These are phyloP conservation scores for Eristalis tenax DNA, from an alignment of 2,888 invertebrate genomes.

Conservation along the genomic window DNA sequence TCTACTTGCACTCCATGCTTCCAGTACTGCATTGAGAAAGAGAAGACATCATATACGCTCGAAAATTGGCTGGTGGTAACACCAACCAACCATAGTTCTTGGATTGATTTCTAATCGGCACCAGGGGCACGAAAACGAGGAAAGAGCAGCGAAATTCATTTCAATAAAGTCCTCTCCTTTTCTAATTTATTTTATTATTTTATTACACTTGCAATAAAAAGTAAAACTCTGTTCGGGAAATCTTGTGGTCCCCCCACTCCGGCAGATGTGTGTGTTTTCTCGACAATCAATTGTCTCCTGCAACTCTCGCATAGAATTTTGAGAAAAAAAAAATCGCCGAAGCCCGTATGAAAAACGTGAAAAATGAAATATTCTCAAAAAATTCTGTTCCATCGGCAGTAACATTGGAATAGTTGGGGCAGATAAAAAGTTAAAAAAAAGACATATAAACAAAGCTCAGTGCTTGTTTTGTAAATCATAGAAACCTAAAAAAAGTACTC, in stretches of 20 bases:
- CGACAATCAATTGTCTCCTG: background rate
- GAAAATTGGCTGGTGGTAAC: conserved; percentile 18
- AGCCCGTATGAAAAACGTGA: conserved; percentile 15
- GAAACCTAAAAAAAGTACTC: background rate
- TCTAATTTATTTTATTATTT: conserved; percentile 61
- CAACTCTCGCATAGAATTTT: background rate
- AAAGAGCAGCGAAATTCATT: conserved; percentile 21
- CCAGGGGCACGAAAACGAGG: conserved; percentile 8
- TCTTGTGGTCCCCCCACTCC: background rate
- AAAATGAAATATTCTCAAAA: conserved; percentile 13
- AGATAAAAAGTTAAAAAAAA: conserved; percentile 11
- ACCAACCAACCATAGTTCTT: conserved; percentile 51
- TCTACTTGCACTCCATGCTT: conserved; percentile 25
- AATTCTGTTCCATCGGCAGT: background rate
- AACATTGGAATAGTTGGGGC: background rate
- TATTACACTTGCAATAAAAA: conserved; percentile 65
- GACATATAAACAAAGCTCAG: conserved; percentile 34
- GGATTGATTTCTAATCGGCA: conserved; percentile 60
- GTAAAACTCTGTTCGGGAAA: conserved; percentile 43
- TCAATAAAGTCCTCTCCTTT: conserved; percentile 46
- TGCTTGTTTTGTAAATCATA: background rate
- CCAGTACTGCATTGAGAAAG: background rate
- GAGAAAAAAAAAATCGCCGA: conserved; percentile 10
- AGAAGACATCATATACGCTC: conserved; percentile 3
- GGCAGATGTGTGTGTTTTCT: conserved; percentile 16